These are phyloP conservation scores for Vipera latastei DNA, from an alignment of 2,797 vertebrate species.

Conservation along the genomic window DNA sequence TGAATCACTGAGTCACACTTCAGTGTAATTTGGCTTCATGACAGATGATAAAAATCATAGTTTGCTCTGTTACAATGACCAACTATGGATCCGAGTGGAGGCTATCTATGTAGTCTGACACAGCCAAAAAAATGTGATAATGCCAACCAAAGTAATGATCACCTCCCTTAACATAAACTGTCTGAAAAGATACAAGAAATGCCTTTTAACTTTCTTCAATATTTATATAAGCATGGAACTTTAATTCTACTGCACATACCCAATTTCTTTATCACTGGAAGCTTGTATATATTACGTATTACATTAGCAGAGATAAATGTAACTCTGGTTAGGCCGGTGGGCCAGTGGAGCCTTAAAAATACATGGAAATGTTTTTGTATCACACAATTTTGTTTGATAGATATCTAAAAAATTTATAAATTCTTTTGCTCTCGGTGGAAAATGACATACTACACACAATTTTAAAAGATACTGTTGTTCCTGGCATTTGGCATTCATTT, in stretches of 20 bases:
- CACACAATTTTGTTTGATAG: neutral
- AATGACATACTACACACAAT: conserved; percentile 18
- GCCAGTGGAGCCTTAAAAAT: neutral
- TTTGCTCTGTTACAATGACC: neutral
- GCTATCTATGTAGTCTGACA: neutral
- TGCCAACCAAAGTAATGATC: neutral
- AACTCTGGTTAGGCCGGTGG: neutral
- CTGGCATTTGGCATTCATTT: conserved; percentile 35
- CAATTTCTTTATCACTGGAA: conserved; percentile 15
- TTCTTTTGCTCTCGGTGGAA: neutral
- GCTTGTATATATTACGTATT: neutral
- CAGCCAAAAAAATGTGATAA: neutral
- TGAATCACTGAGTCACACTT: neutral
- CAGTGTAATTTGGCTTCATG: neutral
- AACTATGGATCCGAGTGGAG: neutral
- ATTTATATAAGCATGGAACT: neutral
- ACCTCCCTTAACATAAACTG: neutral
- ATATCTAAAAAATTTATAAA: conserved; percentile 36
- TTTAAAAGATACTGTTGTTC: conserved; percentile 37
- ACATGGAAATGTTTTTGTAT: neutral
- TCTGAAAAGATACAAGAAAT: neutral
- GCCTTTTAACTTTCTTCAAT: neutral
- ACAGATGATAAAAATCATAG: neutral
- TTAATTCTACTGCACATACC: neutral
- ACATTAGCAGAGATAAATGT: neutral